Conservation (phyloP, 2,888 invertebrate genomes). For the Scrobipalpa costella region DNA sequence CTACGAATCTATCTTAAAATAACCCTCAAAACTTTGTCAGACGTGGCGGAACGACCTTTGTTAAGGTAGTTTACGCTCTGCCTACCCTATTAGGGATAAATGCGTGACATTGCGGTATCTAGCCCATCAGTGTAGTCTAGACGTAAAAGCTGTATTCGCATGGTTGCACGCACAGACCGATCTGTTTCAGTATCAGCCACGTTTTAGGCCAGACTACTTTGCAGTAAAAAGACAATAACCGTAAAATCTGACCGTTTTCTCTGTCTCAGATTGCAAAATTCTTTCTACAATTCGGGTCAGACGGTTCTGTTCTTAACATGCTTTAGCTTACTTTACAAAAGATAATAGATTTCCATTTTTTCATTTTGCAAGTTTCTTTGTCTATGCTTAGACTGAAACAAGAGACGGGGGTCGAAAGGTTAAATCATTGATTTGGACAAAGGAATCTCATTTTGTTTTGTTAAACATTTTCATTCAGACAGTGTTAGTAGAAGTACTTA, state of each 20-base stretch:
- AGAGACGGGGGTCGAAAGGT: background rate
- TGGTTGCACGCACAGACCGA: background rate
- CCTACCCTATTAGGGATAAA: no score
- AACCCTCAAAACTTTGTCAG: no score
- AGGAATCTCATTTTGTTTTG: background rate
- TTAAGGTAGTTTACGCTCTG: no score
- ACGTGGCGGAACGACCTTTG: no score
- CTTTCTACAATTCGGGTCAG: conserved; percentile 1
- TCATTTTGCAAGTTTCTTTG: conserved; percentile 3
- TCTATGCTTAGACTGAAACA: background rate
- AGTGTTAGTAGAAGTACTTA: no score
- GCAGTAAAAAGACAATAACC: conserved; percentile 15
- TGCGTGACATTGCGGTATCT: no score
- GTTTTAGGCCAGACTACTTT: conserved; percentile 7
- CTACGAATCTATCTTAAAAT: no score
- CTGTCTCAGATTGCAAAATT: background rate
- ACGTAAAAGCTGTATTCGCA: background rate
- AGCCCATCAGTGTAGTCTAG: no score
- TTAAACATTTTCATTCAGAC: no score
- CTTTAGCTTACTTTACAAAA: background rate
- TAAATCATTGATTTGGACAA: conserved; percentile 1
- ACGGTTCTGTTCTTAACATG: conserved; percentile 10
- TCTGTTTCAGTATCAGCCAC: conserved; percentile 1
- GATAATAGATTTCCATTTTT: background rate
- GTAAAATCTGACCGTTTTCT: conserved; percentile 1